Conservation (phyloP, 2,797 vertebrate genomes). For the Pelobates cultripes region DNA sequence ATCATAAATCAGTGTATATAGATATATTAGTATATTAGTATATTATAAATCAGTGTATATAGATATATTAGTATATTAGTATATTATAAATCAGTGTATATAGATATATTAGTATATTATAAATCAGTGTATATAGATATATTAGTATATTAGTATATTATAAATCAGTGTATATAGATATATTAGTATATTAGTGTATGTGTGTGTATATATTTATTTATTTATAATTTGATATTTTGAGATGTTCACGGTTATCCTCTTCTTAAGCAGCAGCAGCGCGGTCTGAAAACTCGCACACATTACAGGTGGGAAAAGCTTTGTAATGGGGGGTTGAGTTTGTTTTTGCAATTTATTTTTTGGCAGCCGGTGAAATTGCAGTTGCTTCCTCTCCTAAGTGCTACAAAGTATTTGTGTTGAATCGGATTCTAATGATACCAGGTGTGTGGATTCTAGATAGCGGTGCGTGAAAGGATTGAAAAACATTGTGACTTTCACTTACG, state of each 20-base stretch:
- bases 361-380: slow-evolving; percentile 67
- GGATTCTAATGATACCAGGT: slow-evolving; percentile 60
- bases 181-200: too few relatives aligned
- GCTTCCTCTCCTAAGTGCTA: slow-evolving; percentile 63
- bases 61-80: too few relatives aligned
- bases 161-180: too few relatives aligned
- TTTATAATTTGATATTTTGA: too few relatives aligned
- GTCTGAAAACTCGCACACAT: neutral
- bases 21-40: too few relatives aligned
- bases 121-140: too few relatives aligned
- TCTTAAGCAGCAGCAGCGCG: slow-evolving; percentile 15
- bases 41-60: too few relatives aligned
- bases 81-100: too few relatives aligned
- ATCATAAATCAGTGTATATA: too few relatives aligned
- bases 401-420: slow-evolving; percentile 61
- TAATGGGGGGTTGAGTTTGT: slow-evolving; percentile 9
- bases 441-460: slow-evolving; percentile 60
- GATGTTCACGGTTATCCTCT: neutral
- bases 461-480: slow-evolving; percentile 61
- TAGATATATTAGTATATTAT: too few relatives aligned
- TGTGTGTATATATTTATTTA: too few relatives aligned
- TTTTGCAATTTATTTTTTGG: slow-evolving; percentile 64
- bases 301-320: neutral
- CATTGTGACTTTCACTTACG: slow-evolving; percentile 28
- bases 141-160: too few relatives aligned